Evolutionary conservation across 2,888 invertebrate genomes (phyloP), one percentile per base, ranked within the genome.

Genomic region (Ormyrus labotus): DNA sequence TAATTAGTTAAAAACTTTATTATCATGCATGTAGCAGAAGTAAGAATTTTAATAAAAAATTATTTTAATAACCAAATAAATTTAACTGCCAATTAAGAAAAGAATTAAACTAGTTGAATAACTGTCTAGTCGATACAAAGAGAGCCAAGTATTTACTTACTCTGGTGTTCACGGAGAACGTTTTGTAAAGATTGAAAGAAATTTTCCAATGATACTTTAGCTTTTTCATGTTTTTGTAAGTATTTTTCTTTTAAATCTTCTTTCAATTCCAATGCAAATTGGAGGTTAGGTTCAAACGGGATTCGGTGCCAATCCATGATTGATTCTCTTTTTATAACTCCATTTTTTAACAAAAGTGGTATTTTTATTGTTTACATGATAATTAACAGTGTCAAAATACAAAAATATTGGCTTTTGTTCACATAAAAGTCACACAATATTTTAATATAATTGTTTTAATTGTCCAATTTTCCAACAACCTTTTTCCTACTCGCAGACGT

Each of bases 161-260:
- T 85, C 83, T 84, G 84, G 80, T 86, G 86, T 19, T 87, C 82
- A 10, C 81, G 63, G 48, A 83, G 84, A 63, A 84, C 82, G 60
- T 85, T 82, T 55, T 78, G 75, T 47, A 88, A 75, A 11, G 81
- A 83, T 45, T 7, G 63, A 7, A 77, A 75, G 64, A 87, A 86
- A 50, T 68, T 81, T 71, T 85, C 82, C 60, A 82, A 83, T 13
- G 84, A 82, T 68, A 77, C 74, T 60, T 71, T 83, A 19, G 85
- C 86, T 60, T 73, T 74, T 69, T 85, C 82, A 67, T 85, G 84
- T 45, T 84, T 83, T 67, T 82, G 72, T 61, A 69, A 69, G 77
- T 82, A 86, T 51, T 69, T 84, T 68, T 51, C 47, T 76, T 67
- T 78, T 6, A 78, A 78, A 60, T 78, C 73, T 61, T 74, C 81